Conservation (phyloP, 2,888 invertebrate genomes). For the Strigamia crassipes region DNA sequence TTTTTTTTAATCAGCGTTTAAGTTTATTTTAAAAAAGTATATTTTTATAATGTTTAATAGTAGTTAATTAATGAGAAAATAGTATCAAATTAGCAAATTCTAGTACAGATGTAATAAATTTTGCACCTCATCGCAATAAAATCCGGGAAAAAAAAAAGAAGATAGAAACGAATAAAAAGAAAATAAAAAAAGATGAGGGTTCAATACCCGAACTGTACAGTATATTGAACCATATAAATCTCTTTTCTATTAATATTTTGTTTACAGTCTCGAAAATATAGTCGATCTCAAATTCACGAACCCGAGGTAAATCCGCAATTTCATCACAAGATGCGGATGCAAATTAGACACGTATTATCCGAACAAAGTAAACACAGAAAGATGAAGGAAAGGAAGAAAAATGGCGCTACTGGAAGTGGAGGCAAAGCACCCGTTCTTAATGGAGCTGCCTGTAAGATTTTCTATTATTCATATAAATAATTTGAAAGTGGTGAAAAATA, state of each 20-base stretch:
- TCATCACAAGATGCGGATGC: slow-evolving; percentile 86
- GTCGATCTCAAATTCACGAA: slow-evolving; percentile 53
- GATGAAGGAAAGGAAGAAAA: slow-evolving; percentile 82
- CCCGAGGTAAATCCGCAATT: slow-evolving; percentile 53
- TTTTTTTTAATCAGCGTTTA: background rate
- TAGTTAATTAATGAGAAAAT: too few relatives aligned
- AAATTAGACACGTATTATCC: slow-evolving; percentile 82
- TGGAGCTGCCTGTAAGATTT: slow-evolving; percentile 45
- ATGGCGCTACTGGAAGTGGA: slow-evolving; percentile 57
- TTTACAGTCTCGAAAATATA: slow-evolving; percentile 53
- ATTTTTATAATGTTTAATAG: too few relatives aligned
- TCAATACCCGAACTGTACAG: background rate
- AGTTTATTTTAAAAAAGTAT: too few relatives aligned
- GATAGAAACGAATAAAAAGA: too few relatives aligned
- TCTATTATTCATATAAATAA: background rate
- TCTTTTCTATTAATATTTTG: slow-evolving; percentile 7
- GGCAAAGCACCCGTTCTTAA: background rate
- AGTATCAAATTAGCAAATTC: background rate
- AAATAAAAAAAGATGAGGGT: background rate
- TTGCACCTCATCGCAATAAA: background rate
- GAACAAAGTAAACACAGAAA: slow-evolving; percentile 74
- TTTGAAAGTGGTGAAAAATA: background rate
- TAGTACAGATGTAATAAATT: background rate
- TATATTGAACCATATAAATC: background rate
- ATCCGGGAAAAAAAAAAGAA: background rate